phyloP scores from a whole-genome alignment of 2,797 vertebrate species.

The Aplochiton taeniatus region DNA sequence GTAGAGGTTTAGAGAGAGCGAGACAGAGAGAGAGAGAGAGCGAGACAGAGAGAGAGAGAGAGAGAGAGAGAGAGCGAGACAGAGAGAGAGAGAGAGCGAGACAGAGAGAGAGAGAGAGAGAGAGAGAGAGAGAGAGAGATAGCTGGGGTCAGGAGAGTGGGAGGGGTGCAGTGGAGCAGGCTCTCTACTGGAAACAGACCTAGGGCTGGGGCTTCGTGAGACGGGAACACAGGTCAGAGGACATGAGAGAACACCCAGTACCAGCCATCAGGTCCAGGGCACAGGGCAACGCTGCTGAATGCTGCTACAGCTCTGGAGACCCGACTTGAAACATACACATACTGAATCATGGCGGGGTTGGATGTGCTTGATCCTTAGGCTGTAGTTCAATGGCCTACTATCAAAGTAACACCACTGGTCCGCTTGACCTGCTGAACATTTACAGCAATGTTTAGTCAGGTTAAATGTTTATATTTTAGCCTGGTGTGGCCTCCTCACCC shows the following conservation, averaged over 20 bases:
- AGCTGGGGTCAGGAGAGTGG: not conserved
- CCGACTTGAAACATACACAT: not conserved
- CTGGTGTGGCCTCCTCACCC: too few species aligned
- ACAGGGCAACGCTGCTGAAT: too few species aligned
- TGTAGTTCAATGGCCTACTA: too few species aligned
- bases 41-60: not conserved
- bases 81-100: not conserved
- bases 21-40: not conserved
- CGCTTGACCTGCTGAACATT: too few species aligned
- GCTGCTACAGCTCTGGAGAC: not conserved
- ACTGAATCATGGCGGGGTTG: too few species aligned
- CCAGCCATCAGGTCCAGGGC: not conserved
- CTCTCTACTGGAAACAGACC: not conserved
- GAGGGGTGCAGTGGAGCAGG: not conserved
- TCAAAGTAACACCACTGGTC: too few species aligned
- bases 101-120: not conserved
- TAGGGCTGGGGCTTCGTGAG: not conserved
- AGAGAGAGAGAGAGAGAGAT: slow-evolving; percentile 7
- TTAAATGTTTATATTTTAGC: too few species aligned
- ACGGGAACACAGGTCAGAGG: slow-evolving; percentile 1
- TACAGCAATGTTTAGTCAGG: too few species aligned
- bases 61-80: not conserved
- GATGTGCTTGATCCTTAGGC: too few species aligned
- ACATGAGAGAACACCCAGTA: not conserved
- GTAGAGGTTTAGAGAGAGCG: not conserved